These are phyloP conservation scores for Eupristina koningsbergeri DNA, from an alignment of 1,140 invertebrate genomes.

Conservation along the genomic window DNA sequence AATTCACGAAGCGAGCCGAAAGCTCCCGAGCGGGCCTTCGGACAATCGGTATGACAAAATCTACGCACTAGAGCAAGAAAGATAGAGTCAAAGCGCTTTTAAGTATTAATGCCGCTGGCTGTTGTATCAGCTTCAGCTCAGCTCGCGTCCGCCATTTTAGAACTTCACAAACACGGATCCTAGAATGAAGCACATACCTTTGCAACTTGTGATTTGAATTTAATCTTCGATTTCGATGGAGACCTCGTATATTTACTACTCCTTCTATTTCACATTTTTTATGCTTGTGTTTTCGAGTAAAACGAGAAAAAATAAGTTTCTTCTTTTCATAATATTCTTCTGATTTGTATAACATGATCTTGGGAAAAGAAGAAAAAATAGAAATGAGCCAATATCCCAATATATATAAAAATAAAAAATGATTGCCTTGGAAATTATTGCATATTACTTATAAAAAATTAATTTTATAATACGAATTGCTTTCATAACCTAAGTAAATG, in stretches of 20 bases:
- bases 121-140: slow-evolving; percentile 23
- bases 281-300: too few species aligned
- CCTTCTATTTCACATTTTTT: too few species aligned
- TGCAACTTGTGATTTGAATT: too few species aligned
- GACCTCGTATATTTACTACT: too few species aligned
- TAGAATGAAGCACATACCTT: too few species aligned
- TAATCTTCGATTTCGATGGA: too few species aligned
- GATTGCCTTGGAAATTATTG: too few species aligned
- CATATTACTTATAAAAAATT: too few species aligned
- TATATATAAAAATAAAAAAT: too few species aligned
- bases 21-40: slow-evolving; percentile 53
- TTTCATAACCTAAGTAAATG: too few species aligned
- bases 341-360: background rate
- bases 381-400: background rate
- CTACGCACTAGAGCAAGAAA: slow-evolving; percentile 25
- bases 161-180: background rate
- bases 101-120: background rate
- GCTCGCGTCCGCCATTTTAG: slow-evolving; percentile 32
- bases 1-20: slow-evolving; percentile 62
- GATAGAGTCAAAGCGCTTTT: slow-evolving; percentile 37
- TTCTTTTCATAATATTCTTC: background rate
- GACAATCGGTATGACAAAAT: slow-evolving; percentile 27
- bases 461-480: too few species aligned
- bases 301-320: background rate
- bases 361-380: background rate